These are phyloP conservation scores for Laticauda colubrina DNA, from an alignment of 2,113 vertebrate species.

Conservation along the genomic window DNA sequence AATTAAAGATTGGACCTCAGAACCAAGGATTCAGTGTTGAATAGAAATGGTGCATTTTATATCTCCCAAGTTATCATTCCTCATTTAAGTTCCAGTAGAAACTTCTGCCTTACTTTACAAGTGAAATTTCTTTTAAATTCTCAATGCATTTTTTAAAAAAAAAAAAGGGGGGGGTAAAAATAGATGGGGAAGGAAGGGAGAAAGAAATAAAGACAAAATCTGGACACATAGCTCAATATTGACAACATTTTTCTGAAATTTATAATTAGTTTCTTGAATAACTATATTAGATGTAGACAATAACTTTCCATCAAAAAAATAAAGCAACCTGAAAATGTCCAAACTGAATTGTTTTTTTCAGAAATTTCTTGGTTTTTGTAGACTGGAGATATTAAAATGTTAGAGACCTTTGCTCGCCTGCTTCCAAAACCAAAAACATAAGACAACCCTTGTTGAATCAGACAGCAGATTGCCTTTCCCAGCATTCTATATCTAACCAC, in stretches of 20 bases:
- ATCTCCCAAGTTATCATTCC: constrained; percentile 4
- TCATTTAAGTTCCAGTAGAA: neutral
- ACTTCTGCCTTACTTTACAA: constrained; percentile 2
- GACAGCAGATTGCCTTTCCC: neutral
- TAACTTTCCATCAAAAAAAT: neutral
- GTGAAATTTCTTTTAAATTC: constrained; percentile 8
- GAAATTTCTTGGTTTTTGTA: neutral
- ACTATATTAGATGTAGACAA: neutral
- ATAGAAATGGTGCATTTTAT: constrained; percentile 2
- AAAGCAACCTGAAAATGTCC: neutral
- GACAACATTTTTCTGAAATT: neutral
- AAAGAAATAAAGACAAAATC: neutral
- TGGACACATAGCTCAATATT: neutral
- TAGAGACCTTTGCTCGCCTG: neutral
- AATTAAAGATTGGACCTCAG: constrained; percentile 17
- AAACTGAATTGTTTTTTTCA: neutral
- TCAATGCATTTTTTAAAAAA: neutral
- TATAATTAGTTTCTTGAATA: neutral
- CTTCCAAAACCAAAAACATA: neutral
- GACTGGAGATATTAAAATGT: neutral
- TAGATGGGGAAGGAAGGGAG: neutral
- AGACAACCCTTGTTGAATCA: neutral
- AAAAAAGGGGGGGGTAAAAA: neutral
- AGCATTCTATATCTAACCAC: neutral
- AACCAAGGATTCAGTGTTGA: constrained; percentile 1